Base-by-base conservation (phyloP, 1,140 invertebrate genomes). In the Lutraria rhynchaena region DNA sequence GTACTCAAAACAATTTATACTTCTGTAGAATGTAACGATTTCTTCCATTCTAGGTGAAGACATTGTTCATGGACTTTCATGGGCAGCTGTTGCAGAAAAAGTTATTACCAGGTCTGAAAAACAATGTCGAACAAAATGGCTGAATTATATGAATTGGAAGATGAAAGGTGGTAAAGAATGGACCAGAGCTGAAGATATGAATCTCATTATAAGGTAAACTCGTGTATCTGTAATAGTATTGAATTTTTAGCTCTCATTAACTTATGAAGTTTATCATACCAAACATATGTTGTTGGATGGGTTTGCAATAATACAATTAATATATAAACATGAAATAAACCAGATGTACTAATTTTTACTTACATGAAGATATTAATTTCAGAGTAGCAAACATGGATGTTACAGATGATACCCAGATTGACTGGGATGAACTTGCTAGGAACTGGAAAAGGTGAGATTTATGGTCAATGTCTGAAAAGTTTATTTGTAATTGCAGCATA, bases 111-210 rank as follows among this genome's bases (percentile, higher is more conserved):
- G 93, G 24, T 93, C 93, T 41, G 93, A 94, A 81, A 93, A 93
- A 82, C 93, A 94, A 85, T 94, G 93, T 85, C 88, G 93, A 3
- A 93, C 93, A 37, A 94, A 94, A 83, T 94, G 93, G 93, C 88
- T 94, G n/a, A 93, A 93, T 86, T 93, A 92, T 80, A 89, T 93
- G 29, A 93, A 93, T 86, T 93, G 93, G 93, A 93, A 93, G 82
- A 90, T 92, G 78, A 90, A 91, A 71, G 93, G 93, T 22, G 93
- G 93, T 3, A 87, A 92, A 5, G 92, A 93, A 74, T 94, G 93
- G 93, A 93, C 92, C 7, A 84, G 92, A 44, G 89, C 92, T 37
- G 93, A 94, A 89, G 93, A 94, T 82, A 85, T 92, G 5, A 87
- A 92, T 41, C 90, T 94, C 35, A 90, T 93, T 71, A 85, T 90